Conservation (phyloP, 2,797 vertebrate species). For the Ciconia nigra region DNA sequence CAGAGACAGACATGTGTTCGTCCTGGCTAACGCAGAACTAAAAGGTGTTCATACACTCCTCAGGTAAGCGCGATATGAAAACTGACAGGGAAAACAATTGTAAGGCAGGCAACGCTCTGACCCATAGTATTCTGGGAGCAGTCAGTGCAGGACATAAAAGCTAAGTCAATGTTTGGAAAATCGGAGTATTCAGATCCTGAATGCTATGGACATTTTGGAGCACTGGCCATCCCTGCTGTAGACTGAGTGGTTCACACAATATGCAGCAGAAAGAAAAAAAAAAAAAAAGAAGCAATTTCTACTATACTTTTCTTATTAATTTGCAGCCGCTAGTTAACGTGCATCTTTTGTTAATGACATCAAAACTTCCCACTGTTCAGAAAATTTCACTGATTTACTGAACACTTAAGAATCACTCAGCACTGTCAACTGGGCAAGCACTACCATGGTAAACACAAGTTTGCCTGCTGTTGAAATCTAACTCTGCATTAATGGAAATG, state of each 20-base stretch:
- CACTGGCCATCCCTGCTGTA: background rate
- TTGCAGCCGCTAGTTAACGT: constrained; percentile 52
- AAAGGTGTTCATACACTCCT: background rate
- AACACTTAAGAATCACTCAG: constrained; percentile 51
- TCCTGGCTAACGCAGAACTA: background rate
- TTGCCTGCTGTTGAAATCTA: background rate
- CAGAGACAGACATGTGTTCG: background rate
- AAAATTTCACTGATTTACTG: constrained; percentile 47
- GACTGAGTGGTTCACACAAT: background rate
- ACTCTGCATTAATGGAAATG: background rate
- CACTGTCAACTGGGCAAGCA: background rate
- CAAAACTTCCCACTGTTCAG: constrained; percentile 46
- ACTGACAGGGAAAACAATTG: background rate
- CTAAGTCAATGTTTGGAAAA: background rate
- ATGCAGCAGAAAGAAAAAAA: background rate
- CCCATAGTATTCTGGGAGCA: background rate
- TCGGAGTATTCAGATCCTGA: background rate
- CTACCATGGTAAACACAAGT: background rate
- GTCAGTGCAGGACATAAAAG: background rate
- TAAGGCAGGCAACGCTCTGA: background rate
- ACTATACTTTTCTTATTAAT: constrained; percentile 6
- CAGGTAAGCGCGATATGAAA: background rate
- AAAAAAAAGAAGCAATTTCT: background rate
- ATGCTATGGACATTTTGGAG: background rate
- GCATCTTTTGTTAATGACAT: constrained; percentile 49